Percentiles rank a stretch among this genome's conserved stretches.
Evolutionary conservation across 2,888 invertebrate genomes (phyloP).

Genomic region (Stenotaenia linearis): DNA sequence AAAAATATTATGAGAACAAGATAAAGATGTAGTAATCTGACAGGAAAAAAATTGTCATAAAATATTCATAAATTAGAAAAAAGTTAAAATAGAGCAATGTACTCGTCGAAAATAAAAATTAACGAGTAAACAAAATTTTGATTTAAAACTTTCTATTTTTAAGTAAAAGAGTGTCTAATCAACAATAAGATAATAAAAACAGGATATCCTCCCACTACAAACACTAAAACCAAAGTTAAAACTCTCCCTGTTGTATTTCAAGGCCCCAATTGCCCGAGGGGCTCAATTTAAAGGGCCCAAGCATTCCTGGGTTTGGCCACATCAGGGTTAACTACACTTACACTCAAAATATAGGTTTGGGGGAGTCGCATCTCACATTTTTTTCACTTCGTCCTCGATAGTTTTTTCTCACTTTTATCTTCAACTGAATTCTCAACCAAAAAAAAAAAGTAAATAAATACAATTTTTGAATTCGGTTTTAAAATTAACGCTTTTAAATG

Average conservation of each 20-base stretch:
- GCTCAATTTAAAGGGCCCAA: conserved; percentile 26
- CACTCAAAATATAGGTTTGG: conserved; percentile 7
- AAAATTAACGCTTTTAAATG: too few relatives aligned
- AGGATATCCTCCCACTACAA: background rate
- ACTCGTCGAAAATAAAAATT: background rate
- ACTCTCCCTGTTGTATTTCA: background rate
- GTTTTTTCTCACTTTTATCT: background rate
- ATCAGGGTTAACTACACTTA: background rate
- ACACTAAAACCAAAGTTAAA: background rate
- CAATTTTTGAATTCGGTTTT: background rate
- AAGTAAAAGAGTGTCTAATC: too few relatives aligned
- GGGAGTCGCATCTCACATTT: background rate
- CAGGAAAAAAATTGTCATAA: background rate
- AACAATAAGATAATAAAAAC: background rate
- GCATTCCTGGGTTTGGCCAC: conserved; percentile 2
- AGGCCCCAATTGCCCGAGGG: conserved; percentile 8
- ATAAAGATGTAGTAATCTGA: too few relatives aligned
- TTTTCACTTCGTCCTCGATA: background rate
- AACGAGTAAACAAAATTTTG: too few relatives aligned
- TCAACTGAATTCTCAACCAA: background rate
- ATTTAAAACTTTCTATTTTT: too few relatives aligned
- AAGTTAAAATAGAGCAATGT: background rate
- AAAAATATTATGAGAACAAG: too few relatives aligned
- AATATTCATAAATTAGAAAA: background rate
- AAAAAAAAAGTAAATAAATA: background rate